Evolutionary conservation across 2,797 vertebrate genomes (phyloP).

Genomic region (Amphiprion clarkii): DNA sequence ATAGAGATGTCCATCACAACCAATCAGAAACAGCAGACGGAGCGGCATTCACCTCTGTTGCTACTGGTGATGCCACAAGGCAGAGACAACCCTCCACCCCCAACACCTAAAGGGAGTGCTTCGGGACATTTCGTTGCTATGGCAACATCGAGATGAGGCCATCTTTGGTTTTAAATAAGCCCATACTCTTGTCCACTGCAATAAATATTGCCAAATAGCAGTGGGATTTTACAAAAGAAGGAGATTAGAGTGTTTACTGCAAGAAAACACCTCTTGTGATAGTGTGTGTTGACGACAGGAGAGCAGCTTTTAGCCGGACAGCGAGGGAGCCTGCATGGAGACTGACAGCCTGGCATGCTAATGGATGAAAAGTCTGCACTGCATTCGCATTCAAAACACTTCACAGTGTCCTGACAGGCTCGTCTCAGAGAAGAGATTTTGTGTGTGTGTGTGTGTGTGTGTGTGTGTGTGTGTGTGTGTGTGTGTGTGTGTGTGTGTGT

Average conservation of each 20-base stretch:
- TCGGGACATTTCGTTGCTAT: constrained; percentile 77
- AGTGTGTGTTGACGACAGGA: constrained; percentile 16
- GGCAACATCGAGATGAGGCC: constrained; percentile 54
- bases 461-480: constrained; percentile 3
- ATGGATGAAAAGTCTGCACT: constrained; percentile 52
- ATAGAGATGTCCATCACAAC: constrained; percentile 58
- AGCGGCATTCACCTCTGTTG: constrained; percentile 60
- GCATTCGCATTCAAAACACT: constrained; percentile 71
- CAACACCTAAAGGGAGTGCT: constrained; percentile 48
- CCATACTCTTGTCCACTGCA: constrained; percentile 26
- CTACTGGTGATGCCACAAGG: constrained; percentile 55
- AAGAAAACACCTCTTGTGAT: constrained; percentile 36
- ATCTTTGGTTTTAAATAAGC: constrained; percentile 61
- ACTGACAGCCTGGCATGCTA: constrained; percentile 67
- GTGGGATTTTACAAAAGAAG: constrained; percentile 38
- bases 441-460: constrained; percentile 1
- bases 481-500: constrained; percentile 8
- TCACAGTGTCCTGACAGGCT: constrained; percentile 41
- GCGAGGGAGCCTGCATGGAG: constrained; percentile 24
- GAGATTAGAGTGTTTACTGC: constrained; percentile 49
- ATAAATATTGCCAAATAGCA: constrained; percentile 49
- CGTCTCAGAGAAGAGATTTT: constrained; percentile 4
- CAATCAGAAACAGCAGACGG: constrained; percentile 64
- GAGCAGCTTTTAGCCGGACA: constrained; percentile 41
- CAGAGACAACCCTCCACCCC: constrained; percentile 20